A percentile compares a stretch with the other conserved stretches of the same genome.
Evolutionary conservation across 2,113 vertebrate genomes (phyloP).

Genomic region (Lota lota): DNA sequence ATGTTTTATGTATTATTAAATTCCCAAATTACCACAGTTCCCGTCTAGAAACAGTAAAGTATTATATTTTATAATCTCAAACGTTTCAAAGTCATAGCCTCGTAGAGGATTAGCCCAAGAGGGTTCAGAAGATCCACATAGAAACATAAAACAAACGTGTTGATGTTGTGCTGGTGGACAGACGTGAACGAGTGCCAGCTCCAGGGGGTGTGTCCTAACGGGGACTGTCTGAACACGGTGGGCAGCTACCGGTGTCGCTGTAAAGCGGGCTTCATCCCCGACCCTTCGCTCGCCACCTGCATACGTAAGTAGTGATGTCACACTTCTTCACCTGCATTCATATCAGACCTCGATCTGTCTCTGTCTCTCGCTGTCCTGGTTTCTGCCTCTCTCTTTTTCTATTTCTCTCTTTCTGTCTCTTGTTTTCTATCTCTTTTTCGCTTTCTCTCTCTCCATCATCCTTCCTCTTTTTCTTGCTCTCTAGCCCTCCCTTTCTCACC

Average conservation of each 20-base stretch:
- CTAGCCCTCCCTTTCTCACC: too few species aligned
- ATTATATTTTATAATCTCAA: too few species aligned
- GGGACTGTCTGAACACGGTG: slow-evolving; percentile 90
- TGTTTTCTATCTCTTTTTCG: not conserved
- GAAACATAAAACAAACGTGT: too few species aligned
- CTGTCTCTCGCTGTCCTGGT: slow-evolving; percentile 11
- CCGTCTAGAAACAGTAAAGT: too few species aligned
- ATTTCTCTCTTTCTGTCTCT: not conserved
- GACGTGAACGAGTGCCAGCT: slow-evolving; percentile 94
- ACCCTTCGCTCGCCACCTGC: slow-evolving; percentile 84
- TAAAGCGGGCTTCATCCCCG: slow-evolving; percentile 85
- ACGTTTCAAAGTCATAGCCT: too few species aligned
- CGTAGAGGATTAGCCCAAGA: too few species aligned
- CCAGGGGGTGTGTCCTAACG: slow-evolving; percentile 89
- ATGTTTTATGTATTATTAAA: too few species aligned
- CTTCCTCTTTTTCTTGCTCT: not conserved
- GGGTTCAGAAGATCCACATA: too few species aligned
- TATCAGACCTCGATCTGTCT: not conserved
- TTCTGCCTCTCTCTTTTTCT: not conserved
- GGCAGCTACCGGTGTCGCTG: slow-evolving; percentile 95
- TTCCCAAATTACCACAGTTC: too few species aligned
- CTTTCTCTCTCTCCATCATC: not conserved
- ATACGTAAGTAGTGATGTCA: slow-evolving; percentile 79
- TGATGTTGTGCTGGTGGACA: slow-evolving; percentile 41
- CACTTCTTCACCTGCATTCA: not conserved